Evolutionary conservation across 2,888 invertebrate genomes (phyloP), one percentile per base, ranked within the genome.

Genomic region (Strigamia maritima): DNA sequence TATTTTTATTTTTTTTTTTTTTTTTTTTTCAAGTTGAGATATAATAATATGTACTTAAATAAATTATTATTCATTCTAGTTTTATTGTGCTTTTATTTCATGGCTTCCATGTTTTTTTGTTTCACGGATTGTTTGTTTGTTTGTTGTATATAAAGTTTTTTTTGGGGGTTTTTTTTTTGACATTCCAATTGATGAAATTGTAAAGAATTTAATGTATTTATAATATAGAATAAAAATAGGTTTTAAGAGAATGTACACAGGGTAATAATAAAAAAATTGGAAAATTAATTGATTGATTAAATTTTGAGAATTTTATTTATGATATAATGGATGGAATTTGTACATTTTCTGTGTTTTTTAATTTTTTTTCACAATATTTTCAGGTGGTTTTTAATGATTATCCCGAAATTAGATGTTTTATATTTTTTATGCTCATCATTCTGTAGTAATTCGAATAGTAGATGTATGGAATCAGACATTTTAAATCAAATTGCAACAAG

Each of bases 31-130:
- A n/a, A n/a, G n/a, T n/a, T n/a, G n/a, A n/a, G n/a, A n/a, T n/a
- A n/a, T n/a, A n/a, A n/a, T n/a, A n/a, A n/a, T n/a, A 60, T 60
- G 60, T 60, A 60, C 60, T 60, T 60, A 60, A 60, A 40, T 60
- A 60, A 60, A 60, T 60, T 60, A 19, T 60, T 16, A 49, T 49
- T 49, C 3, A n/a, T 49, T 49, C 6, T 22, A 49, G 16, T 22
- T 19, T 60, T 60, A 35, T 7, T 19, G 19, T 60, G 6, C 16
- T 49, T 16, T 8, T 60, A 2, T 60, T 22, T 49, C 19, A 60
- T 60, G 19, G 10, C 22, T 60, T 60, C 22, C 60, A 60, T 60
- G 60, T 60, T 60, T 60, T 6, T 60, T n/a, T 60, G 19, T 60
- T 60, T 19, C 2, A 19, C 2, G n/a, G 19, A 14, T 60, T 60